phyloP scores from a whole-genome alignment of 2,113 vertebrate genomes.

The Camelus dromedarius region DNA sequence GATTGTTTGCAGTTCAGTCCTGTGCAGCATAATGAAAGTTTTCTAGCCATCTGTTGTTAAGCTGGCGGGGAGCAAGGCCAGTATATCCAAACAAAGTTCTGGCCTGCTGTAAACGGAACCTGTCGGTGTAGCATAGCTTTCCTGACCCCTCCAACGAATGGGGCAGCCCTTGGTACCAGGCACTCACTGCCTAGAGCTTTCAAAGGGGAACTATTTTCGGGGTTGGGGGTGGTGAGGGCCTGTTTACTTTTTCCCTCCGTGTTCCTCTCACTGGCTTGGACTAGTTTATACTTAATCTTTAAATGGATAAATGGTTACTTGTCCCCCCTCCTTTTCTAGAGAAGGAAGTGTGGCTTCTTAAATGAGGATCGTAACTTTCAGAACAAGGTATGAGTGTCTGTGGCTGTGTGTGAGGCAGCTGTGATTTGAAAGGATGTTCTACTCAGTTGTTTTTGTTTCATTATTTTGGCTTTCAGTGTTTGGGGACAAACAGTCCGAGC shows the following conservation, averaged over 20 bases:
- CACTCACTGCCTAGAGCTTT: conserved; percentile 85
- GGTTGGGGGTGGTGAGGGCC: conserved; percentile 84
- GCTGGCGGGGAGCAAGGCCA: conserved; percentile 94
- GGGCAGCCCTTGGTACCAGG: conserved; percentile 93
- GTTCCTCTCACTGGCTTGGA: conserved; percentile 88
- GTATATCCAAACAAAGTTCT: conserved; percentile 95
- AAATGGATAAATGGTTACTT: conserved; percentile 81
- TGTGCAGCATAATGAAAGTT: conserved; percentile 92
- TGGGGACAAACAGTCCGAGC: conserved; percentile 24
- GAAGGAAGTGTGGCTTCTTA: neutral
- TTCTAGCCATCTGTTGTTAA: conserved; percentile 97
- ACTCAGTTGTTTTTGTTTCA: conserved; percentile 7
- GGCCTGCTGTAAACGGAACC: conserved; percentile 95
- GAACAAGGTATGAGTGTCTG: neutral
- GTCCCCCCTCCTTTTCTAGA: neutral
- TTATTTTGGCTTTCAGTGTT: conserved; percentile 11
- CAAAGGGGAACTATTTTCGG: conserved; percentile 86
- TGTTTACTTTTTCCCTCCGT: conserved; percentile 93
- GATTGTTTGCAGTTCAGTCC: conserved; percentile 90
- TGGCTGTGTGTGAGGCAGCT: neutral
- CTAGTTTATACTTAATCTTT: conserved; percentile 91
- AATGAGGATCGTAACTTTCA: conserved; percentile 7
- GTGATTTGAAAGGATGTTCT: neutral
- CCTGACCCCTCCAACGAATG: conserved; percentile 90
- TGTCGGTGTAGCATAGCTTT: conserved; percentile 93